Conservation (phyloP, 2,888 invertebrate genomes). For the Andrena trimmerana region DNA sequence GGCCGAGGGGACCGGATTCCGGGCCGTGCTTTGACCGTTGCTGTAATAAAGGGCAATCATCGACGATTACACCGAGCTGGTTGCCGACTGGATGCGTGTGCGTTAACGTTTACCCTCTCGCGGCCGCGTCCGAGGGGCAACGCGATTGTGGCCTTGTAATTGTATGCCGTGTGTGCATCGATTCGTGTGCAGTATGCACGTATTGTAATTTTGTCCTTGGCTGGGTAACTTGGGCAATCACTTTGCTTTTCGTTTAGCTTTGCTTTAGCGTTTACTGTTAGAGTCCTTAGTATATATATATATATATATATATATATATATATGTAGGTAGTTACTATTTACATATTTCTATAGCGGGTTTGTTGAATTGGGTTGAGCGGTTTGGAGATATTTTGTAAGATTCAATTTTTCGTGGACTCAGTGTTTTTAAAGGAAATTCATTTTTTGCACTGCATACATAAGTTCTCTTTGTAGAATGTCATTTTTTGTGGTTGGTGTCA, state of each 20-base stretch:
- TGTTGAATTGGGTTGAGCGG: too few species aligned
- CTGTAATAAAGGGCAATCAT: slow-evolving; percentile 83
- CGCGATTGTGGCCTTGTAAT: slow-evolving; percentile 23
- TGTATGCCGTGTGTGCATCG: slow-evolving; percentile 26
- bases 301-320: too few species aligned
- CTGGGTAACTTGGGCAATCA: neutral
- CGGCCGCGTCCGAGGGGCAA: slow-evolving; percentile 24
- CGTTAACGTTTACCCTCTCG: slow-evolving; percentile 36
- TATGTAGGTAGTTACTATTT: too few species aligned
- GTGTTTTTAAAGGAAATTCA: too few species aligned
- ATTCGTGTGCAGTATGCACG: slow-evolving; percentile 11
- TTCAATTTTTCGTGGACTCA: too few species aligned
- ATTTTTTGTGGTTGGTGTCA: slow-evolving; percentile 6
- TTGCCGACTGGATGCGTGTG: slow-evolving; percentile 62
- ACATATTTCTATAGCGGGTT: too few species aligned
- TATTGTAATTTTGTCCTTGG: slow-evolving; percentile 35
- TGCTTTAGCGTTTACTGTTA: neutral
- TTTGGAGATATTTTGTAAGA: too few species aligned
- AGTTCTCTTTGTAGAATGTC: neutral
- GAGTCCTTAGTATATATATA: too few species aligned
- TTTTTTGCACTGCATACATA: too few species aligned
- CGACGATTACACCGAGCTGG: slow-evolving; percentile 80
- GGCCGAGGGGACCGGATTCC: slow-evolving; percentile 77
- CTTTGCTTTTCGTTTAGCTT: slow-evolving; percentile 12
- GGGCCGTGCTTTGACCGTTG: slow-evolving; percentile 81